Percentiles rank a stretch among this genome's conserved stretches.
These are phyloP conservation scores for Cranoglanis bouderius DNA, from an alignment of 2,113 vertebrate species.

Conservation along the genomic window DNA sequence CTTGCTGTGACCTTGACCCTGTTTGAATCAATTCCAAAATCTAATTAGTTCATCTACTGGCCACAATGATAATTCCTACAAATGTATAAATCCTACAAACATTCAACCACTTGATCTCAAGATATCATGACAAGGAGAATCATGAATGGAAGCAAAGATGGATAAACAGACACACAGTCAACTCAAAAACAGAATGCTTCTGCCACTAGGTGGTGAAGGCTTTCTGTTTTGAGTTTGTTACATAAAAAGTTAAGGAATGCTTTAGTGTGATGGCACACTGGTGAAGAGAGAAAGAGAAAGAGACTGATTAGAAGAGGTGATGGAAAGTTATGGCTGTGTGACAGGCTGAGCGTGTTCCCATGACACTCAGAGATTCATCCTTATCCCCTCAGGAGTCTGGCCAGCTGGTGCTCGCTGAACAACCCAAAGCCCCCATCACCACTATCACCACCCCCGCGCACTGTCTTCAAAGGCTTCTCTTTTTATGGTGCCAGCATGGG, in stretches of 20 bases:
- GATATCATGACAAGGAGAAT: background rate
- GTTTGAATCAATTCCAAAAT: background rate
- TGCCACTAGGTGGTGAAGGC: background rate
- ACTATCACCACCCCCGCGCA: background rate
- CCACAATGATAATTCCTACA: background rate
- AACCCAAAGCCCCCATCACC: background rate
- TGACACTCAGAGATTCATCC: background rate
- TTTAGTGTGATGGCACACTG: background rate
- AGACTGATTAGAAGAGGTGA: background rate
- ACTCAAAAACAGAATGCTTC: background rate
- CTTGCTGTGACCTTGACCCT: background rate
- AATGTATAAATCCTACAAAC: background rate
- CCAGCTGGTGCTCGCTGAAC: background rate
- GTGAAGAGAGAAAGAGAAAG: background rate
- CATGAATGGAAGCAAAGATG: background rate
- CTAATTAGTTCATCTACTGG: background rate
- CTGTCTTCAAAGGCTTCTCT: slow-evolving; percentile 8
- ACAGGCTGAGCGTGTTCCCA: background rate
- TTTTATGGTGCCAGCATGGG: slow-evolving; percentile 8
- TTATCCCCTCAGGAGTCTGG: background rate
- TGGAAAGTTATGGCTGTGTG: background rate
- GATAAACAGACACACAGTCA: background rate
- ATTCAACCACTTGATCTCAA: background rate
- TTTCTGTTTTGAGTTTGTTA: background rate
- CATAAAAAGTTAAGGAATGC: background rate